Percentiles rank a stretch among this genome's conserved stretches.
These are phyloP conservation scores for Drosophila sulfurigaster DNA, from an alignment of 1,140 invertebrate species.

Conservation along the genomic window DNA sequence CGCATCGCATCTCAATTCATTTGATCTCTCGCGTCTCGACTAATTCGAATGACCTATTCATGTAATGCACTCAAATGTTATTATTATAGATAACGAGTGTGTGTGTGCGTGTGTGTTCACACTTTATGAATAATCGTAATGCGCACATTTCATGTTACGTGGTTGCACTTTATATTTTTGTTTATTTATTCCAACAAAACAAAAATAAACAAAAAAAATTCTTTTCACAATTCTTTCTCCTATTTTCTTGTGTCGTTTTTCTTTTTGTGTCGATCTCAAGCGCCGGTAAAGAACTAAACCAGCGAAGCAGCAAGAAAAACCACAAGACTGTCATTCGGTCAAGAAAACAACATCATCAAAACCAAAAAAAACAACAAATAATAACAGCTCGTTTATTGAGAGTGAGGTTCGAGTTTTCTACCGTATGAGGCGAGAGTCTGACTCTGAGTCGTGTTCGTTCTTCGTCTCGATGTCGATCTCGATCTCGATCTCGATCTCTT, in stretches of 20 bases:
- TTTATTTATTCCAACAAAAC: slow-evolving; percentile 12
- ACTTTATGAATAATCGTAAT: slow-evolving; percentile 29
- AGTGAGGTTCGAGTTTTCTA: neutral
- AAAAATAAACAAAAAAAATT: neutral
- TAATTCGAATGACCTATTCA: slow-evolving; percentile 27
- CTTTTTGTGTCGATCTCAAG: slow-evolving; percentile 63
- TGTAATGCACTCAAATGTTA: neutral
- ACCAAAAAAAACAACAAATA: slow-evolving; percentile 10
- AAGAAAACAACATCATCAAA: slow-evolving; percentile 40
- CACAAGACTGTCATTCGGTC: slow-evolving; percentile 62
- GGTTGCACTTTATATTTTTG: slow-evolving; percentile 35
- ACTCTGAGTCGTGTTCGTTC: neutral
- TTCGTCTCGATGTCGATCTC: slow-evolving; percentile 5
- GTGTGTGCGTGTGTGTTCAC: neutral
- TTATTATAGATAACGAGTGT: slow-evolving; percentile 20
- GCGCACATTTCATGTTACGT: slow-evolving; percentile 73
- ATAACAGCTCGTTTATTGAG: slow-evolving; percentile 31
- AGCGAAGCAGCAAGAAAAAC: slow-evolving; percentile 61
- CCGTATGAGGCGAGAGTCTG: neutral
- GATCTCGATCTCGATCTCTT: slow-evolving; percentile 14
- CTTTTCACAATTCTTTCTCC: slow-evolving; percentile 4
- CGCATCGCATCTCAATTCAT: slow-evolving; percentile 15
- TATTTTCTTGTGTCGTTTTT: slow-evolving; percentile 7
- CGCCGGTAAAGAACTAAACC: slow-evolving; percentile 76
- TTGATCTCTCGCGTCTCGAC: slow-evolving; percentile 13